phyloP scores from a whole-genome alignment of 2,797 vertebrate species.

The Pteronotus mesoamericanus region DNA sequence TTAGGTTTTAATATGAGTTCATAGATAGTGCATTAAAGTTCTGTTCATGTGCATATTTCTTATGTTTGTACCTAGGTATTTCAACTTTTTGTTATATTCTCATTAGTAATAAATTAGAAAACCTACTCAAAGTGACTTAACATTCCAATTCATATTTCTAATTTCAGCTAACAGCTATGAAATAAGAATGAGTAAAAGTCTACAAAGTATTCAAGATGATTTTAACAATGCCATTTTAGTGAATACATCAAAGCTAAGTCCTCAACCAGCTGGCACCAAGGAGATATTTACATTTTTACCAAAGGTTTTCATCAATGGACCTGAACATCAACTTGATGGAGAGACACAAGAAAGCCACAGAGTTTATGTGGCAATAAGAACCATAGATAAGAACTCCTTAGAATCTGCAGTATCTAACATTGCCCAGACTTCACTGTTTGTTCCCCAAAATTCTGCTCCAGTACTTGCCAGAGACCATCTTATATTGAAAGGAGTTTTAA shows the following conservation, averaged over 20 bases:
- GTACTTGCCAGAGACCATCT: slow-evolving; percentile 20
- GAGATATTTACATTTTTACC: slow-evolving; percentile 76
- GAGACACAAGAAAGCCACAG: slow-evolving; percentile 55
- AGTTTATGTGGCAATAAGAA: slow-evolving; percentile 76
- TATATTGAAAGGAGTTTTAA: slow-evolving; percentile 61
- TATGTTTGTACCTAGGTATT: not conserved
- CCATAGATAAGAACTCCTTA: slow-evolving; percentile 64
- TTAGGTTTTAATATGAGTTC: not conserved
- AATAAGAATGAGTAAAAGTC: slow-evolving; percentile 77
- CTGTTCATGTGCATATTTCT: not conserved
- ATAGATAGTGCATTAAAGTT: not conserved
- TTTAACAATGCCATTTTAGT: slow-evolving; percentile 72
- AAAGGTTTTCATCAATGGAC: not conserved
- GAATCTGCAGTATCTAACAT: slow-evolving; percentile 80
- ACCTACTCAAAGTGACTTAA: not conserved
- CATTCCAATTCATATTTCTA: not conserved
- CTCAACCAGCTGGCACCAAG: slow-evolving; percentile 70
- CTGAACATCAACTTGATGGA: not conserved
- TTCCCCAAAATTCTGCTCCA: not conserved
- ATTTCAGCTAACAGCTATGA: slow-evolving; percentile 80
- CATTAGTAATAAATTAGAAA: slow-evolving; percentile 2
- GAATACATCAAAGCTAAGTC: slow-evolving; percentile 67
- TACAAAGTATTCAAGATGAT: slow-evolving; percentile 69
- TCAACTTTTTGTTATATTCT: not conserved
- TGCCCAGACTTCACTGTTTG: slow-evolving; percentile 64